Evolutionary conservation across 2,888 invertebrate species (phyloP), one percentile per base, ranked within the genome.

Genomic region (Thysanoteuthis rhombus): DNA sequence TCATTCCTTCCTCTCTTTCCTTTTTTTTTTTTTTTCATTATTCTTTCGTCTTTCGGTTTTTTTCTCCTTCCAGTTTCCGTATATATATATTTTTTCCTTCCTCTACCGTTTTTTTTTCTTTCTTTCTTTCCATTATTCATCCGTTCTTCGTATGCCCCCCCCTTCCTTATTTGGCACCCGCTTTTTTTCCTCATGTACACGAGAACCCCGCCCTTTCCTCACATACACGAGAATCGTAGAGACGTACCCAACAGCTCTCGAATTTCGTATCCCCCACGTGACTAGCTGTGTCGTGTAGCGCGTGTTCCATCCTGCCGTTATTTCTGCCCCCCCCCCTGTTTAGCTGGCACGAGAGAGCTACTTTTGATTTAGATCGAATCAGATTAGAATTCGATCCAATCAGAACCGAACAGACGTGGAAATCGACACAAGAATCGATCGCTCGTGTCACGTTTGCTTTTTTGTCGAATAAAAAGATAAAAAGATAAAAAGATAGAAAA

Each of bases 301-400:
- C 52, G 52, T 52, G n/a, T 16, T 75, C 75, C 75, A 12, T 75
- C 75, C 75, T 75, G 36, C n/a, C 36, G 75, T 8, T n/a, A n/a
- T 75, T 75, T 75, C 36, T 75, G 75, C 19, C 36, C 36, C n/a
- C 12, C 75, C 75, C n/a, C 12, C 75, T n/a, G 75, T 75, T 75
- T n/a, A 75, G 36, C 75, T 75, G 75, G 75, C 75, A 75, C n/a
- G 75, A 75, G 75, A n/a, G 36, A 36, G n/a, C n/a, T 75, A n/a
- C 75, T 75, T 75, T 75, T 75, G n/a, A 75, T 75, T 75, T 75
- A 36, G 75, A 75, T 75, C 75, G 75, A 75, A 75, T 36, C 75
- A 75, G 75, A 75, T 75, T 75, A 75, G 75, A 75, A n/a, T 75
- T 75, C 75, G 75, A 75, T 75, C 75, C 75, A 75, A 75, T 75